These are phyloP conservation scores for Telmatherina bonti DNA, from an alignment of 2,797 vertebrate species.

Conservation along the genomic window DNA sequence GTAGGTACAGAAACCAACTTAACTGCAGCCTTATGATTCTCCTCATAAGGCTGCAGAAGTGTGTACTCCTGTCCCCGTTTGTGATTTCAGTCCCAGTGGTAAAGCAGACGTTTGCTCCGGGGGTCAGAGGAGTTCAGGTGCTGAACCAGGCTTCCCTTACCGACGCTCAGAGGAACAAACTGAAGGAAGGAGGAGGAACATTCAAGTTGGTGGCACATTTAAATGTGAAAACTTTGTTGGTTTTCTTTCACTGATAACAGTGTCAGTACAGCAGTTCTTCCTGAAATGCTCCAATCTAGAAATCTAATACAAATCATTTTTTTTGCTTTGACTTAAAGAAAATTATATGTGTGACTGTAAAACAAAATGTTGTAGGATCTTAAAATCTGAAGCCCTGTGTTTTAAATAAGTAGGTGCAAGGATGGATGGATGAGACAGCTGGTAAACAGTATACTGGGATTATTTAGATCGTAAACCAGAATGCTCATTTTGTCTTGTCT, in stretches of 20 bases:
- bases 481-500: neutral
- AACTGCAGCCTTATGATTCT: neutral
- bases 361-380: neutral
- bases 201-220: constrained; percentile 84
- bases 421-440: neutral
- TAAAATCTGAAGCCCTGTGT: neutral
- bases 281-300: neutral
- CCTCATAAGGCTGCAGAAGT: neutral
- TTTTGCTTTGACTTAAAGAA: neutral
- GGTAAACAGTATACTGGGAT: neutral
- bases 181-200: constrained; percentile 91
- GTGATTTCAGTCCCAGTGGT: constrained; percentile 80
- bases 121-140: constrained; percentile 84
- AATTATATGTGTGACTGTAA: neutral
- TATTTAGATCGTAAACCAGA: neutral
- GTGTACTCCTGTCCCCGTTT: constrained; percentile 5
- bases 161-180: constrained; percentile 89
- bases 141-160: constrained; percentile 79
- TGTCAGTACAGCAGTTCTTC: neutral
- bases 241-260: neutral
- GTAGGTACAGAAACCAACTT: neutral
- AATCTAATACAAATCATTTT: neutral
- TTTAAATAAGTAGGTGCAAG: neutral
- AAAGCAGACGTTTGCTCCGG: constrained; percentile 86
- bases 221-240: constrained; percentile 1